Percentiles rank a stretch among this genome's conserved stretches.
Evolutionary conservation across 2,888 invertebrate species (phyloP).

Genomic region (Oeneis ivallda): DNA sequence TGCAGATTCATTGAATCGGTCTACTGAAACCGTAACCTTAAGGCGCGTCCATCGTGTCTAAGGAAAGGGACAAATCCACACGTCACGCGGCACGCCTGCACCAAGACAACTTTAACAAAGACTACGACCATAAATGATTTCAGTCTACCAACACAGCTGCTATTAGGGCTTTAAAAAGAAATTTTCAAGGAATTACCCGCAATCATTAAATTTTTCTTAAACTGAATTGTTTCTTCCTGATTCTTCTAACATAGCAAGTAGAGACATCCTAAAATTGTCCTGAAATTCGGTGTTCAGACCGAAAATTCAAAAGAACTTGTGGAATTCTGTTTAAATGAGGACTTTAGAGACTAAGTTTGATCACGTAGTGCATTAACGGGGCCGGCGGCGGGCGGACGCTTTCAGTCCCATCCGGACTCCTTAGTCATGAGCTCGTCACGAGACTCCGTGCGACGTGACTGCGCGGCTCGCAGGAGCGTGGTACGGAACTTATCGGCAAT

Average conservation of each 20-base stretch:
- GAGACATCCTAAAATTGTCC: no score
- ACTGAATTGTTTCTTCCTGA: no score
- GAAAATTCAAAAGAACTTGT: not conserved
- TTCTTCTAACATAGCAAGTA: no score
- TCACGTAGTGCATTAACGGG: constrained; percentile 17
- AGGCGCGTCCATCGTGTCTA: no score
- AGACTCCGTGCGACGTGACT: constrained; percentile 5
- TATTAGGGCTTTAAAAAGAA: not conserved
- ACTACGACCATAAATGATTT: no score
- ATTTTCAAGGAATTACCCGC: not conserved
- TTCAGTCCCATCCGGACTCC: constrained; percentile 11
- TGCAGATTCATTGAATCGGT: no score
- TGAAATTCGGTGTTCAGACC: not conserved
- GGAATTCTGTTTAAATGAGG: not conserved
- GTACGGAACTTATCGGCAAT: not conserved
- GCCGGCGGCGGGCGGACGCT: not conserved
- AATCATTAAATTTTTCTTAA: not conserved
- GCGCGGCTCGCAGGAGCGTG: not conserved
- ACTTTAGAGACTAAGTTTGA: constrained; percentile 1
- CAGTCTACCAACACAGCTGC: no score
- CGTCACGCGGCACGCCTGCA: no score
- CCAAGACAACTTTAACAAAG: no score
- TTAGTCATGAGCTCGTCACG: constrained; percentile 14
- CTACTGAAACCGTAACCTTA: no score
- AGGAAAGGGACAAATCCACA: no score